Conservation (phyloP, 2,113 vertebrate species). For the Heliornis fulica region DNA sequence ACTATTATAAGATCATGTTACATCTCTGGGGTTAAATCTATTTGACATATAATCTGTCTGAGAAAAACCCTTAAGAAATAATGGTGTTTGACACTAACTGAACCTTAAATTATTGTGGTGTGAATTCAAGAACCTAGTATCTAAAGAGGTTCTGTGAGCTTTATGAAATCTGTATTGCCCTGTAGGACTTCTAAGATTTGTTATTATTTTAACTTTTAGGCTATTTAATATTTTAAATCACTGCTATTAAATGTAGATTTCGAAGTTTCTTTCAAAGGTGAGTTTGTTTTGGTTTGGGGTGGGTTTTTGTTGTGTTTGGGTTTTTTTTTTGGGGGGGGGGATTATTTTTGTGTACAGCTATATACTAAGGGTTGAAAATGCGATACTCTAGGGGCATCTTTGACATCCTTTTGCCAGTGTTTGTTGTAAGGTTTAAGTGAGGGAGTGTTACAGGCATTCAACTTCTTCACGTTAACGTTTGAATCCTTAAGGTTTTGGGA, state of each 20-base stretch:
- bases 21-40: constrained; percentile 46
- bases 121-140: neutral
- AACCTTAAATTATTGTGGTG: constrained; percentile 10
- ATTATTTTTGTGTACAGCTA: neutral
- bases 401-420: neutral
- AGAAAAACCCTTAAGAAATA: constrained; percentile 30
- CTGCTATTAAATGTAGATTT: neutral
- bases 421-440: neutral
- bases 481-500: neutral
- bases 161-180: neutral
- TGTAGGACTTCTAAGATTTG: neutral
- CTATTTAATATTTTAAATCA: neutral
- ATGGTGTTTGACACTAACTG: neutral
- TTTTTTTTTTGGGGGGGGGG: neutral
- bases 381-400: neutral
- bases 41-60: constrained; percentile 21
- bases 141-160: neutral
- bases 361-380: neutral
- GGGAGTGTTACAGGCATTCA: neutral
- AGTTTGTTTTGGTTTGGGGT: too few species aligned
- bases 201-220: neutral
- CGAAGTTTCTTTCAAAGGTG: neutral
- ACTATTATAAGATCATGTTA: constrained; percentile 41
- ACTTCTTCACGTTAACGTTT: neutral
- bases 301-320: neutral